Evolutionary conservation across 2,797 vertebrate genomes (phyloP).

Genomic region (Rhynchotus rufescens): DNA sequence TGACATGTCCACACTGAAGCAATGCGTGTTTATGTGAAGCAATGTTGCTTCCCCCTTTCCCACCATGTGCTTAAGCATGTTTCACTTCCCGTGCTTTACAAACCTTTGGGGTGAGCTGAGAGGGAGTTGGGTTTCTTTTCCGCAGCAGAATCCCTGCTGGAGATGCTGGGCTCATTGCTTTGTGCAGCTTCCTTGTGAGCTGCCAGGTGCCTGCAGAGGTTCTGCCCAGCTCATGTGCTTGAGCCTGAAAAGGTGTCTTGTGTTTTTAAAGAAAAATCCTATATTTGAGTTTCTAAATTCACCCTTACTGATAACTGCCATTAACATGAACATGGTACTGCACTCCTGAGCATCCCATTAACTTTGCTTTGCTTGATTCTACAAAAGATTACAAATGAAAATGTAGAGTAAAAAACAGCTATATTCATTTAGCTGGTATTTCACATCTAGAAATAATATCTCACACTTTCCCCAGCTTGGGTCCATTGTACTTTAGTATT

Average conservation of each 20-base stretch:
- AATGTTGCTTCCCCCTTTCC: no score
- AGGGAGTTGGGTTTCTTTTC: not conserved
- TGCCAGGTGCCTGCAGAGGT: not conserved
- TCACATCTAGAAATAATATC: not conserved
- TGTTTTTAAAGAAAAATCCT: not conserved
- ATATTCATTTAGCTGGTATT: not conserved
- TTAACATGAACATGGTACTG: not conserved
- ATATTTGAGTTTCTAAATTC: not conserved
- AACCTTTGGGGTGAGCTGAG: not conserved
- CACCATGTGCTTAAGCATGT: not conserved
- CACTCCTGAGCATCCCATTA: not conserved
- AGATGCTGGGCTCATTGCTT: not conserved
- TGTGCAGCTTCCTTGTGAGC: not conserved
- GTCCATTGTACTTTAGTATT: not conserved
- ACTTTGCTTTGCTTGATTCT: not conserved
- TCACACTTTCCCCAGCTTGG: not conserved
- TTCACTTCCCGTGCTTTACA: not conserved
- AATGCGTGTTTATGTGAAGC: not conserved
- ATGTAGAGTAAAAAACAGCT: not conserved
- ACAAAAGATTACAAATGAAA: not conserved
- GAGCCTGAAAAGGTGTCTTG: not conserved
- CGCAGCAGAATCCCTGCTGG: not conserved
- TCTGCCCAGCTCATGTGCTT: not conserved
- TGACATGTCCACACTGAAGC: accelerated
- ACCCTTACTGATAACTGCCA: not conserved